Conservation (phyloP, 1,140 invertebrate genomes). For the Listronotus oregonensis region DNA sequence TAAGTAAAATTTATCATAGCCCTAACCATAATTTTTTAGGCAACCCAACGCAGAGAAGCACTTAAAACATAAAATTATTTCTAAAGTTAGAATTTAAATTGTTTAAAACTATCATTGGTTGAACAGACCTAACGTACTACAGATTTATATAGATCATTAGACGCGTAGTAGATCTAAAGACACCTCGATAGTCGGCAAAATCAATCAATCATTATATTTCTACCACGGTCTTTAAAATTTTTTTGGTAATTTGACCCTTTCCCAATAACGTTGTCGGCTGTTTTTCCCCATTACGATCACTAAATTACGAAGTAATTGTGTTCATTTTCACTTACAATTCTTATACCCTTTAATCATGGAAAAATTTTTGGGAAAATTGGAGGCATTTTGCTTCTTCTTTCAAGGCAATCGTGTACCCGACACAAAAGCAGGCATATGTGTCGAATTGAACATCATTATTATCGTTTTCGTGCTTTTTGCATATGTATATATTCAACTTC, state of each 20-base stretch:
- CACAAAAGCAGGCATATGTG: too few species aligned
- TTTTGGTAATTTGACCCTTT: constrained; percentile 20
- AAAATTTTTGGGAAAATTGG: constrained; percentile 16
- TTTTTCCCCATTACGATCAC: constrained; percentile 1
- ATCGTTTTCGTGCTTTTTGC: too few species aligned
- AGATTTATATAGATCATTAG: too few species aligned
- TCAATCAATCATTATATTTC: constrained; percentile 4
- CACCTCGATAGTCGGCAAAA: neutral
- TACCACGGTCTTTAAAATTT: constrained; percentile 22
- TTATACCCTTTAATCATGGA: constrained; percentile 23
- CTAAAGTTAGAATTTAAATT: too few species aligned
- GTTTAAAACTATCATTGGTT: too few species aligned
- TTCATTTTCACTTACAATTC: constrained; percentile 20
- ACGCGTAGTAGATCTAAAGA: neutral
- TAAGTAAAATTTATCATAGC: too few species aligned
- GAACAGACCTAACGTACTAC: too few species aligned
- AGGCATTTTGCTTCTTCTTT: constrained; percentile 15
- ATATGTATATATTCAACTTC: too few species aligned
- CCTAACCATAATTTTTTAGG: too few species aligned
- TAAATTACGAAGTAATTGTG: constrained; percentile 16
- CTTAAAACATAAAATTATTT: too few species aligned
- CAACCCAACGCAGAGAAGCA: too few species aligned
- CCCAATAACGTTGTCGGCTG: constrained; percentile 21
- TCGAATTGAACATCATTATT: too few species aligned
- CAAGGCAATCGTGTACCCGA: constrained; percentile 1